Percentiles rank a stretch among this genome's conserved stretches.
These are phyloP conservation scores for Lepidochrysops patricia DNA, from an alignment of 2,888 invertebrate species.

Conservation along the genomic window DNA sequence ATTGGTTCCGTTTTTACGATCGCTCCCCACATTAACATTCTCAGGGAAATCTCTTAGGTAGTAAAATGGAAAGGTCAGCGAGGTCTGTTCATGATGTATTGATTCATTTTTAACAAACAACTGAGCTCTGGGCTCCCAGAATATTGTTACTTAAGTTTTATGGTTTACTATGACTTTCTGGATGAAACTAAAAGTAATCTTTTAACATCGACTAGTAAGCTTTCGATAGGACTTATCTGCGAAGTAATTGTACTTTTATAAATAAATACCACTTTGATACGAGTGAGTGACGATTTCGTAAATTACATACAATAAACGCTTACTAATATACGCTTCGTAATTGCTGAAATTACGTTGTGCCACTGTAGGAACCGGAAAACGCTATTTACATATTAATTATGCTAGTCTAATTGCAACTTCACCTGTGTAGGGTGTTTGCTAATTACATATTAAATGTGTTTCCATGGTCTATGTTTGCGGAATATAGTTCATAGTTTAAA, in stretches of 20 bases:
- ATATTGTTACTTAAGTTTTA: not conserved
- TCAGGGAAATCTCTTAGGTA: slow-evolving; percentile 1
- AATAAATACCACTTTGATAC: not conserved
- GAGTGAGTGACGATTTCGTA: not conserved
- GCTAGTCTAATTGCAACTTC: not conserved
- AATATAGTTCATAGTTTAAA: too few species aligned
- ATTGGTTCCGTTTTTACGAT: slow-evolving; percentile 4
- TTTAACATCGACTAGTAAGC: too few species aligned
- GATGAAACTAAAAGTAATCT: too few species aligned
- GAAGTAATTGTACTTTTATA: not conserved
- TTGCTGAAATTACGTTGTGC: slow-evolving; percentile 5
- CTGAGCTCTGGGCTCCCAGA: not conserved
- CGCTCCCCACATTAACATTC: slow-evolving; percentile 3
- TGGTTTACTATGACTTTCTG: not conserved
- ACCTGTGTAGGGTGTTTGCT: slow-evolving; percentile 3
- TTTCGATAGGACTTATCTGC: not conserved
- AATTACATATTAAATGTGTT: too few species aligned
- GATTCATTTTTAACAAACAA: not conserved
- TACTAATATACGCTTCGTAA: not conserved
- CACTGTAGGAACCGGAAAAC: not conserved
- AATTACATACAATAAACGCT: not conserved
- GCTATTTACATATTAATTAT: slow-evolving; percentile 6
- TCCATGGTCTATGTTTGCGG: too few species aligned
- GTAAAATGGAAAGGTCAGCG: not conserved
- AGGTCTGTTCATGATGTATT: not conserved